Evolutionary conservation across 2,888 invertebrate species (phyloP), one percentile per base, ranked within the genome.

Genomic region (Rotaria macrura): DNA sequence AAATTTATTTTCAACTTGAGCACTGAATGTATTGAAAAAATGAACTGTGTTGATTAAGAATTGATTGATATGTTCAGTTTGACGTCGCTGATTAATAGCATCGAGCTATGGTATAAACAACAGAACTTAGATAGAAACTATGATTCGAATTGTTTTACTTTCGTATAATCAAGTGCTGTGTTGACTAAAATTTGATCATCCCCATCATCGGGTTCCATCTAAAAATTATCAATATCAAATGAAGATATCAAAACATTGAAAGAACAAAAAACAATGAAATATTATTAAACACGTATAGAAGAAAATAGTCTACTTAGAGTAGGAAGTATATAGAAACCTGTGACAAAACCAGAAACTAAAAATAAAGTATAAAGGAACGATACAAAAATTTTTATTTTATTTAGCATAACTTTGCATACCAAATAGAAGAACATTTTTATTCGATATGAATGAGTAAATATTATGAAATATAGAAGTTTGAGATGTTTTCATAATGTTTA

Each of bases 1-100:
- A 43, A 79, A 79, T 79, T 79, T 79, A 43, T 79, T 43, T 79
- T 79, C 79, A 23, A 79, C 25, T 79, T 79, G 79, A 25, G 79
- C 40, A 79, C 79, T 79, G 43, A 79, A 79, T 43, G 79, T 79
- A 79, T 79, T 79, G 43, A 79, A 79, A 79, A 79, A 79, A n/a
- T 79, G 79, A 43, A 79, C 79, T 23, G 79, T 79, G 10, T 79
- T 79, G 4, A 79, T 3, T 43, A 79, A 43, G 9, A 79, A 79
- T 40, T 79, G 79, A 79, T 79, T 79, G 4, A 79, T 43, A 79
- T 79, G 40, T n/a, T 79, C 79, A 10, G 79, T 79, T 79, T 79
- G 79, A 79, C 79, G 79, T n/a, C 79, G 79, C 43, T 79, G 79
- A 43, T 79, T 79, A 14, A 79, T 43, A 10, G 79, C 38, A 3